Evolutionary conservation across 2,888 invertebrate species (phyloP).

Genomic region (Drosophila eohydei): DNA sequence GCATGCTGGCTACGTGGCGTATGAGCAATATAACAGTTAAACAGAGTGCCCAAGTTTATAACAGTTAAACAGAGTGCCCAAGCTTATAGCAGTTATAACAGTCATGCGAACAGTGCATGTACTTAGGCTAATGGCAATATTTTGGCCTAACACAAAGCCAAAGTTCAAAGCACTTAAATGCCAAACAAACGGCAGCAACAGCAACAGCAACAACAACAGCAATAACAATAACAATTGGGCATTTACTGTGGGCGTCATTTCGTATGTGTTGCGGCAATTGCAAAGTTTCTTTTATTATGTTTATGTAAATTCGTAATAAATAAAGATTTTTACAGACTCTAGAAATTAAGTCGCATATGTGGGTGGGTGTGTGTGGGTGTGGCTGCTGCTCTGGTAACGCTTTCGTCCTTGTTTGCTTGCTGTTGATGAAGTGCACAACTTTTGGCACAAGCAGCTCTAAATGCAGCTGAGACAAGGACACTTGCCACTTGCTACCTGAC

Average conservation of each 20-base stretch:
- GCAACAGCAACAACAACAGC: conserved; percentile 9
- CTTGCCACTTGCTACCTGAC: conserved; percentile 41
- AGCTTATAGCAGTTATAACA: conserved; percentile 11
- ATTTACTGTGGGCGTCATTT: conserved; percentile 30
- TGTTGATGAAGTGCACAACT: conserved; percentile 39
- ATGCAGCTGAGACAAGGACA: conserved; percentile 55
- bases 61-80: no score
- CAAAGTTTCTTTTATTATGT: conserved; percentile 24
- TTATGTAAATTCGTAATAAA: conserved; percentile 51
- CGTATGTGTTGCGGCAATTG: conserved; percentile 26
- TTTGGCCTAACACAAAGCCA: conserved; percentile 11
- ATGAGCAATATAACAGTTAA: conserved; percentile 29
- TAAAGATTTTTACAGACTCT: conserved; percentile 39
- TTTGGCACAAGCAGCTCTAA: conserved; percentile 36
- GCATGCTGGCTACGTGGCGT: conserved; percentile 27
- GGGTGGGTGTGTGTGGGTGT: neutral
- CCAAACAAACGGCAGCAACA: conserved; percentile 7
- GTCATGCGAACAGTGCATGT: neutral
- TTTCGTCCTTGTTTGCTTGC: neutral
- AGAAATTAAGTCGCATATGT: conserved; percentile 27
- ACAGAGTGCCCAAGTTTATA: no score
- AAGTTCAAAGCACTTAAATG: conserved; percentile 37
- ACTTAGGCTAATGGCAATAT: conserved; percentile 36
- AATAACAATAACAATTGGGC: conserved; percentile 23
- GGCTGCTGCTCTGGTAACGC: conserved; percentile 3